Conservation (phyloP, 1,140 invertebrate species). For the Tribolium castaneum region DNA sequence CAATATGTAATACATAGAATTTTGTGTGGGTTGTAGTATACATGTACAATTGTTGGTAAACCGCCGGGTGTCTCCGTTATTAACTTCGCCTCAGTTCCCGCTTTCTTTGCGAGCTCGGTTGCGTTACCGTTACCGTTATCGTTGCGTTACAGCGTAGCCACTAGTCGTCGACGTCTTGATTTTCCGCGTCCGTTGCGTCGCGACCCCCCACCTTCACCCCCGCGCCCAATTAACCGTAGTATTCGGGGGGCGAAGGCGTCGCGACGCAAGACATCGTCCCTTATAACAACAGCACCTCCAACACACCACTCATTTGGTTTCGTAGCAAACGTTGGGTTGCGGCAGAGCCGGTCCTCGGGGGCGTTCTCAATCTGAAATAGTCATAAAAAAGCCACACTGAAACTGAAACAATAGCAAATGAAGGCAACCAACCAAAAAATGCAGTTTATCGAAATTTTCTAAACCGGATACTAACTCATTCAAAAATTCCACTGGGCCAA, state of each 20-base stretch:
- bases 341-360: conserved; percentile 67
- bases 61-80: conserved; percentile 61
- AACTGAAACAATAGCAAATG: conserved; percentile 71
- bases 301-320: conserved; percentile 41
- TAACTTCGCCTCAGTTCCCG: conserved; percentile 54
- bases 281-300: conserved; percentile 15
- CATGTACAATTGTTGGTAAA: conserved; percentile 67
- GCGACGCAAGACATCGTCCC: background rate
- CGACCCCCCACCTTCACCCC: conserved; percentile 9
- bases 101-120: conserved; percentile 57
- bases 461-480: conserved; percentile 65
- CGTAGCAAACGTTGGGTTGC: conserved; percentile 62
- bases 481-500: conserved; percentile 81
- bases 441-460: conserved; percentile 62
- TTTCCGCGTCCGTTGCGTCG: conserved; percentile 14
- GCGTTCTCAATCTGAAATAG: conserved; percentile 77
- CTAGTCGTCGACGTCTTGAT: conserved; percentile 50
- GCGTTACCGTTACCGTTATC: conserved; percentile 59
- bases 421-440: conserved; percentile 65
- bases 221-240: conserved; percentile 30
- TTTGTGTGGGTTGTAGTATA: conserved; percentile 69
- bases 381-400: conserved; percentile 73
- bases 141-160: conserved; percentile 58
- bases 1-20: conserved; percentile 66
- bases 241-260: conserved; percentile 21